Evolutionary conservation across 2,113 vertebrate genomes (phyloP), one percentile per base, ranked within the genome.

Genomic region (Empidonax alnorum): DNA sequence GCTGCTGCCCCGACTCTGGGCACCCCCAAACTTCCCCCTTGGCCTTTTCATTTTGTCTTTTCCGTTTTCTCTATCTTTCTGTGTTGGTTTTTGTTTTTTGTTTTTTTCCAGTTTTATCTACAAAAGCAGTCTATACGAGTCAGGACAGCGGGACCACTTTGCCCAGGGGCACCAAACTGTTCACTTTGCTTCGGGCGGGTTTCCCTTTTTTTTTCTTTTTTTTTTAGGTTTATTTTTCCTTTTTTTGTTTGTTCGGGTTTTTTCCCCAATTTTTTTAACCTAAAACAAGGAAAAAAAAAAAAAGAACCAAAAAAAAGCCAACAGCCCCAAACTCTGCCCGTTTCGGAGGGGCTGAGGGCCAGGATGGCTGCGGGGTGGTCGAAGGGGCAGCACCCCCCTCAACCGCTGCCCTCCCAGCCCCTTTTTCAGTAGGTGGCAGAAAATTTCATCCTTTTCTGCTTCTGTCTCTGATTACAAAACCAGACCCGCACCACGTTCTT

Each of bases 381-480:
- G 13, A 24, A 23, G 23, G 35, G 18, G 18, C 44, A 49, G 39
- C 15, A 6, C 28, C 7, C 8, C 31, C 22, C 28, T 4, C 20
- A 12, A 12, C 28, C 12, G 0, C 39, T 4, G 24, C 81, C 89
- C 75, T 63, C 88, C 83, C 66, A 72, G 39, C 49, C 75, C 67
- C 27, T 37, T 83, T 58, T 62, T 98, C 94, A 99, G 97, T 99
- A 99, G 81, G 99, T 98, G n/a, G 99, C 99, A 73, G 99, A 99
- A 97, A 99, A 99, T 97, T 99, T 99, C 99, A 99, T 99, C 88
- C 99, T 96, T 98, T 99, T 99, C 98, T 99, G 99, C 96, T 99
- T 99, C 97, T 99, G 99, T 98, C 99, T 98, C 97, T 99, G 99
- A 95, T 99, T 99, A 97, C 99, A 99, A 97, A 99, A 99, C 99